Base-by-base conservation (phyloP, 1,140 invertebrate genomes). In the Drosophila cardini region DNA sequence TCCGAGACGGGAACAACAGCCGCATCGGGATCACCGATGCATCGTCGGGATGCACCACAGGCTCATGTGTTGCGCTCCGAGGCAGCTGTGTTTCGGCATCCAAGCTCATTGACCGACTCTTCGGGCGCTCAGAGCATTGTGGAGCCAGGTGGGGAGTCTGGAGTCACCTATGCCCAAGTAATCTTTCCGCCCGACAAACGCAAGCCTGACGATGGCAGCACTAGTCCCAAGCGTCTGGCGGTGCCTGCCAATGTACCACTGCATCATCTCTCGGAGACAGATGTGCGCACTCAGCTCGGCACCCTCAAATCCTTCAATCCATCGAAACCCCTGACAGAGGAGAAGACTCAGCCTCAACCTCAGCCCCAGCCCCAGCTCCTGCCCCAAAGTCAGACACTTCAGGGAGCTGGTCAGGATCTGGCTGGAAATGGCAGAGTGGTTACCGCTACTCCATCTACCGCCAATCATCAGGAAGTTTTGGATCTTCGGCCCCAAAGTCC, bases 111-210 rank as follows among this genome's bases (percentile, higher is more conserved):
- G 6, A 91, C 91, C 2, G 76, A 77, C 18, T 92, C 89, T 0
- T 91, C 90, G 2, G 85, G 73, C 0, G 75, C 57, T 0, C 83
- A 78, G 13, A 91, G 85, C 48, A 63, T 90, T 43, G 78, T 83
- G 9, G 78, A 77, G 34, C 78, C 86, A 1, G 78, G 64, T 43
- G 82, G 64, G 36, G 82, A 42, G 32, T 86, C 72, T 32, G 91
- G 90, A 0, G 83, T 92, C 1, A 91, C 91, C 46, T 92, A 92
- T 53, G 91, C 91, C 0, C 90, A 92, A 57, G 90, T 92, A 0
- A 73, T 91, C 30, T 91, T 91, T 15, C 90, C 90, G 10, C 90
- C 90, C 0, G 90, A 91, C 32, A 90, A 76, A 62, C 83, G 76
- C 52, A 91, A 91, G 67, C 72, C 71, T 0, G 73, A 76, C 10